Evolutionary conservation across 2,797 vertebrate species (phyloP).

Genomic region (Urosaurus nigricauda): DNA sequence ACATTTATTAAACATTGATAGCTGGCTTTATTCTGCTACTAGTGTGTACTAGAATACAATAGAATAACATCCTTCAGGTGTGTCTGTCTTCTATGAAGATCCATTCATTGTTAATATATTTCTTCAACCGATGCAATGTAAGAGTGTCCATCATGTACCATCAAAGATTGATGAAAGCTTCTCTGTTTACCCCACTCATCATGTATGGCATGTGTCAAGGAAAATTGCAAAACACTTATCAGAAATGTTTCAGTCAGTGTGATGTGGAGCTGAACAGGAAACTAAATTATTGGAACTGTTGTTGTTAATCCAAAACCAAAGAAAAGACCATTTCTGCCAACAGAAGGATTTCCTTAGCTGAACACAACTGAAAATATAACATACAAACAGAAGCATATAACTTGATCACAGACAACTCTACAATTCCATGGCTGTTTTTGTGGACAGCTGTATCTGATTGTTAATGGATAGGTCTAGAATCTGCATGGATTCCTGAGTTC

Average conservation of each 20-base stretch:
- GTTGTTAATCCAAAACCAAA: not conserved
- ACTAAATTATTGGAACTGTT: not conserved
- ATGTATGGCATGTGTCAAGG: conserved; percentile 14
- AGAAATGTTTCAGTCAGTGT: not conserved
- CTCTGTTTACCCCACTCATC: conserved; percentile 44
- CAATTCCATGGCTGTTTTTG: not conserved
- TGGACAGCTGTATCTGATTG: not conserved
- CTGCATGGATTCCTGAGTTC: not conserved
- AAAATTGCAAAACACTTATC: not conserved
- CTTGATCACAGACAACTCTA: not conserved
- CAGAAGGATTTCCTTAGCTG: not conserved
- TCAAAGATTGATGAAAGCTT: conserved; percentile 51
- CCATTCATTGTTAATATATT: conserved; percentile 64
- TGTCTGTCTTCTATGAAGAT: conserved; percentile 57
- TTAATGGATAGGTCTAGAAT: not conserved
- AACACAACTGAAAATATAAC: not conserved
- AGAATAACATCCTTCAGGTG: conserved; percentile 61
- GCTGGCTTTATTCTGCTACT: conserved; percentile 62
- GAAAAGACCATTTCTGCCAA: not conserved
- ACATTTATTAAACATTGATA: conserved; percentile 68
- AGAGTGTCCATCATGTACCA: conserved; percentile 40
- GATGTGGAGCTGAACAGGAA: not conserved
- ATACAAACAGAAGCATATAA: not conserved
- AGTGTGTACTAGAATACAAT: conserved; percentile 56
- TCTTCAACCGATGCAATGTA: conserved; percentile 35